phyloP scores from a whole-genome alignment of 2,797 vertebrate species.

The Labeo calbasu region DNA sequence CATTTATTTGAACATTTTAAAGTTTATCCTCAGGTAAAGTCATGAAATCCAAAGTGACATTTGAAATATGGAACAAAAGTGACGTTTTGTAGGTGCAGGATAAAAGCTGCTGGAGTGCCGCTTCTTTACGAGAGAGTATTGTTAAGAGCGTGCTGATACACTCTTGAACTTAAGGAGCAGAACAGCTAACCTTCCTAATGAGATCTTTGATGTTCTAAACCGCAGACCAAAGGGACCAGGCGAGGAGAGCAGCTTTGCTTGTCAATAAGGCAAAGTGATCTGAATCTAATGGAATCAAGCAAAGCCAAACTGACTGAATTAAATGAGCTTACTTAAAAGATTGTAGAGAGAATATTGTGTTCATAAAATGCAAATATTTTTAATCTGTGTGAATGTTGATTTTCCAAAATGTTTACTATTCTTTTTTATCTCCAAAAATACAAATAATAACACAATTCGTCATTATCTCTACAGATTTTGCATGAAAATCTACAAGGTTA shows the following conservation, averaged over 20 bases:
- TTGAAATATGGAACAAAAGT: neutral
- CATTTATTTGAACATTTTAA: conserved; percentile 1
- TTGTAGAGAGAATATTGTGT: neutral
- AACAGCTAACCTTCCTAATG: conserved; percentile 31
- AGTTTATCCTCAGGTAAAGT: neutral
- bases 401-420: conserved; percentile 37
- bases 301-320: conserved; percentile 21
- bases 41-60: conserved; percentile 1
- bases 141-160: conserved; percentile 13
- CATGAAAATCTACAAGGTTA: conserved; percentile 45
- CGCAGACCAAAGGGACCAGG: conserved; percentile 12
- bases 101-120: neutral
- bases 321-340: conserved; percentile 18
- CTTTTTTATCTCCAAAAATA: conserved; percentile 37
- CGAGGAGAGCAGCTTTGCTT: conserved; percentile 12
- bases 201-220: conserved; percentile 38
- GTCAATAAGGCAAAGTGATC: conserved; percentile 39
- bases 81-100: neutral
- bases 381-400: conserved; percentile 5
- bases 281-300: conserved; percentile 19
- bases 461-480: neutral
- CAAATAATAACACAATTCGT: conserved; percentile 11
- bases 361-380: conserved; percentile 22
- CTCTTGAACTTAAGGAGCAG: conserved; percentile 2
- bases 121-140: conserved; percentile 9